Base-by-base conservation (phyloP, 1,140 invertebrate genomes). In the Scaptodrosophila lebanonensis region DNA sequence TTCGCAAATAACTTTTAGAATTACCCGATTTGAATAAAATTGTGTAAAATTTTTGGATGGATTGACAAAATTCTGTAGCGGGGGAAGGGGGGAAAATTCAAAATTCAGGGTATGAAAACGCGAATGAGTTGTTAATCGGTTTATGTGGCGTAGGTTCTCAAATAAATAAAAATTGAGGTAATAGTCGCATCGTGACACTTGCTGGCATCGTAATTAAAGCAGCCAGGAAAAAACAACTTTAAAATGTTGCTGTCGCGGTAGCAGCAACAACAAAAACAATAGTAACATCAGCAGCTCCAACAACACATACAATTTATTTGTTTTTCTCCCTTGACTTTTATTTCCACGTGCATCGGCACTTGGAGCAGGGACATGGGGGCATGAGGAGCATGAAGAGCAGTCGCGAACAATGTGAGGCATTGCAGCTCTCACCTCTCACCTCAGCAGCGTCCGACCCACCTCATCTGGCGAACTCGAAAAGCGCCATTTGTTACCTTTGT, bases 341-440 rank as follows among this genome's bases (percentile, higher is more conserved):
- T 79, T 79, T 82, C 72, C 77, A 79, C 75, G 66, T 65, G 52
- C 75, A 69, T 82, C 73, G 76, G 71, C 71, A 73, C 68, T 63
- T 79, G 58, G 39, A 39, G 47, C 25, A 38, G 1, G 12, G n/a
- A 9, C 8, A 4, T 20, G 29, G n/a, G 13, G 2, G 3, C 15
- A 20, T 29, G 8, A 13, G n/a, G 4, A 17, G 30, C 8, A 15
- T 11, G 16, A 35, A 29, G 33, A 29, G 15, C 11, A 15, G 12
- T 9, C 5, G 15, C 6, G 7, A 32, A 20, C 39, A 51, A 52
- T 27, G 13, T 30, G 63, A 39, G 17, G 48, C n/a, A n/a, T n/a
- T n/a, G n/a, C n/a, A n/a, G n/a, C n/a, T n/a, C n/a, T n/a, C n/a
- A n/a, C n/a, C n/a, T n/a, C n/a, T n/a, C n/a, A n/a, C n/a, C n/a